phyloP scores from a whole-genome alignment of 2,797 vertebrate genomes.

The Cyprinella venusta region DNA sequence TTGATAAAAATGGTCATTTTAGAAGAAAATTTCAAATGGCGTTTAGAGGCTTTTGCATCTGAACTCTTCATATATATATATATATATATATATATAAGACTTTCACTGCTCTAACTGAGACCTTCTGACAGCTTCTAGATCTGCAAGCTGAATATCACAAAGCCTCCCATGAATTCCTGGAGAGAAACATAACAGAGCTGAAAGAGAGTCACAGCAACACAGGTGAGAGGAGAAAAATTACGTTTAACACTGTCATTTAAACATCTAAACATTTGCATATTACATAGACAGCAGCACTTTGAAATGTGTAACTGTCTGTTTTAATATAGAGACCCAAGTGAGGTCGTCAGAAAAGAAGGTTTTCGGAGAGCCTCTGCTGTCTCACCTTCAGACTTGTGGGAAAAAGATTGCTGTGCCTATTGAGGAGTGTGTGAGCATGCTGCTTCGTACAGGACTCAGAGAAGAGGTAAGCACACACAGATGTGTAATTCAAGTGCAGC shows the following conservation, averaged over 20 bases:
- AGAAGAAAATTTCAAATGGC: no score
- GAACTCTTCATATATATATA: no score
- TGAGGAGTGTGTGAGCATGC: conserved; percentile 91
- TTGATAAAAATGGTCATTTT: no score
- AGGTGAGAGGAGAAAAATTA: conserved; percentile 72
- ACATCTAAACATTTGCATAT: neutral
- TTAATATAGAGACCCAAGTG: conserved; percentile 61
- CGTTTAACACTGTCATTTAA: neutral
- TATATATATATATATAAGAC: no score
- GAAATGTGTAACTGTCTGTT: conserved; percentile 28
- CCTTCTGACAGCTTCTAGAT: conserved; percentile 83
- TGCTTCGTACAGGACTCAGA: conserved; percentile 86
- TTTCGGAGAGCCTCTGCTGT: conserved; percentile 84
- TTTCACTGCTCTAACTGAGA: neutral
- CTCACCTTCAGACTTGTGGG: conserved; percentile 79
- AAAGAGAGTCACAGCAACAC: conserved; percentile 82
- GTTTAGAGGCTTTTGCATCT: no score
- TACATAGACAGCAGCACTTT: neutral
- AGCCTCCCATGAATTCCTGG: conserved; percentile 83
- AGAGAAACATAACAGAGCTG: conserved; percentile 84
- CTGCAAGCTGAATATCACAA: conserved; percentile 93
- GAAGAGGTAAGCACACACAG: conserved; percentile 86
- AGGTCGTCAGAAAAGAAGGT: conserved; percentile 73
- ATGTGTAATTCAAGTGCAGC: neutral
- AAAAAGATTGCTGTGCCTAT: conserved; percentile 89